Evolutionary conservation across 2,113 vertebrate genomes (phyloP).

Genomic region (Choloepus hoffmanni): DNA sequence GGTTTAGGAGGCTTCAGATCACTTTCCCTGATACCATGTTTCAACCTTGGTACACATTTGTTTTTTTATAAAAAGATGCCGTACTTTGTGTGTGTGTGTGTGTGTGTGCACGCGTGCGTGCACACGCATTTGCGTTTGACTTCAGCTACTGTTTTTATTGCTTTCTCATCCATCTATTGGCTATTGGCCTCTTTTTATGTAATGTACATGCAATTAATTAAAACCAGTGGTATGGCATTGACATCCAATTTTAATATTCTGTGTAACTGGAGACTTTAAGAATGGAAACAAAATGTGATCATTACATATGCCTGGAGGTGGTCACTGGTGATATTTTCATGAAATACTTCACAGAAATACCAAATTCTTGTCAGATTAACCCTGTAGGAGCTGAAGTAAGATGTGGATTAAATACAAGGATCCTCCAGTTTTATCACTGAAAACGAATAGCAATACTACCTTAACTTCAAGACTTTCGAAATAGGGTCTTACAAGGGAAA

Average conservation of each 20-base stretch:
- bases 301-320: background rate
- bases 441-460: background rate
- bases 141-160: constrained; percentile 13
- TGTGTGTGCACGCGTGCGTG: background rate
- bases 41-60: background rate
- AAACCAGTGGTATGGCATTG: constrained; percentile 30
- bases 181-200: background rate
- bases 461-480: constrained; percentile 42
- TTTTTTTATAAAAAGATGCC: background rate
- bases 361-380: constrained; percentile 42
- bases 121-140: constrained; percentile 1
- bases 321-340: background rate
- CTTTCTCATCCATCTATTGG: constrained; percentile 39
- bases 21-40: background rate
- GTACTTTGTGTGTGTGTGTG: background rate
- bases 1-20: constrained; percentile 17
- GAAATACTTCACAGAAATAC: constrained; percentile 1
- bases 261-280: background rate
- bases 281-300: constrained; percentile 36
- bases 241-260: constrained; percentile 18
- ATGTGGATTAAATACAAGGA: background rate
- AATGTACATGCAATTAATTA: constrained; percentile 43
- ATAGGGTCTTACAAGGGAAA: background rate
- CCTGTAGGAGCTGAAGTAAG: constrained; percentile 27
- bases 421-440: background rate